These are phyloP conservation scores for Nephotettix cincticeps DNA, from an alignment of 1,140 invertebrate genomes.

Conservation along the genomic window DNA sequence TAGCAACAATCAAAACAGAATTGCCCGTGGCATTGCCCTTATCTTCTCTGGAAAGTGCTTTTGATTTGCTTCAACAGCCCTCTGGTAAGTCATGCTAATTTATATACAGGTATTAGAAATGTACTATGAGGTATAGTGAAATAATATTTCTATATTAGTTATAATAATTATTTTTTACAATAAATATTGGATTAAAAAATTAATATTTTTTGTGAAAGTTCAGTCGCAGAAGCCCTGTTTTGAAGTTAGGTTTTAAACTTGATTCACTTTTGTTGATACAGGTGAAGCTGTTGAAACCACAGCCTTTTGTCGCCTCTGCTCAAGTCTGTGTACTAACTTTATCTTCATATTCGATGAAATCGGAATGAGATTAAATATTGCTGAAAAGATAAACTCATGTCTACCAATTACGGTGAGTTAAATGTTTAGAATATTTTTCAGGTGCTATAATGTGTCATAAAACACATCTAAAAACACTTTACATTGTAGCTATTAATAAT, in stretches of 20 bases:
- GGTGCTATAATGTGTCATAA: too few species aligned
- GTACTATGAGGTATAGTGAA: too few species aligned
- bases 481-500: too few species aligned
- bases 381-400: slow-evolving; percentile 73
- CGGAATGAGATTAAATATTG: slow-evolving; percentile 64
- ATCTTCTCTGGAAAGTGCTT: background rate
- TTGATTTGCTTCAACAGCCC: background rate
- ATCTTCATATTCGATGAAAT: slow-evolving; percentile 72
- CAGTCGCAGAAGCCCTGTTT: too few species aligned
- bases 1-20: background rate
- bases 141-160: too few species aligned
- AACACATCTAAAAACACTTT: too few species aligned
- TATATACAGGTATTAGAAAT: too few species aligned
- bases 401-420: slow-evolving; percentile 66
- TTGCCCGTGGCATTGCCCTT: background rate
- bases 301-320: slow-evolving; percentile 65
- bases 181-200: too few species aligned
- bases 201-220: too few species aligned
- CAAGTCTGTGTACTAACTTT: slow-evolving; percentile 57
- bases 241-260: too few species aligned
- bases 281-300: background rate
- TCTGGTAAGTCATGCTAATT: background rate
- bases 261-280: background rate
- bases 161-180: too few species aligned
- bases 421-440: too few species aligned